These are phyloP conservation scores for Chelmon rostratus DNA, from an alignment of 2,797 vertebrate genomes.

Conservation along the genomic window DNA sequence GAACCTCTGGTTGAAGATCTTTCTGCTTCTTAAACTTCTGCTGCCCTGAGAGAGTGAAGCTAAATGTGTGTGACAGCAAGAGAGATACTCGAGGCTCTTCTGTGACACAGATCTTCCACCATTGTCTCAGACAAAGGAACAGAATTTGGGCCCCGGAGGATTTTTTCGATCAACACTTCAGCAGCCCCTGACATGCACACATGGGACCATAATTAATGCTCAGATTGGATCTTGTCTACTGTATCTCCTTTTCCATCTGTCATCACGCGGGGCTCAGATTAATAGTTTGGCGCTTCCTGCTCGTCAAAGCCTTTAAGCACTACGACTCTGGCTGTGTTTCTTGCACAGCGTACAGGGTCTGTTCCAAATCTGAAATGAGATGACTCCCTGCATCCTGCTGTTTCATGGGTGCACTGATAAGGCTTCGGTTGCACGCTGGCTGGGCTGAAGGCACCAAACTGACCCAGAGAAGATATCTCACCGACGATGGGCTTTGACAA, in stretches of 20 bases:
- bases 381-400: conserved; percentile 69
- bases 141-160: conserved; percentile 64
- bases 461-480: conserved; percentile 60
- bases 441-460: conserved; percentile 53
- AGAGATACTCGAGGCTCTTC: conserved; percentile 65
- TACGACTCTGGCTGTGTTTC: conserved; percentile 66
- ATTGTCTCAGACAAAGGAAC: conserved; percentile 65
- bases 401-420: conserved; percentile 70
- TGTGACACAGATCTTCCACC: conserved; percentile 77
- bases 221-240: conserved; percentile 80
- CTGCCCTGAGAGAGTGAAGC: conserved; percentile 30
- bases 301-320: conserved; percentile 75
- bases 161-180: conserved; percentile 62
- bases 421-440: conserved; percentile 32
- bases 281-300: conserved; percentile 79
- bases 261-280: conserved; percentile 76
- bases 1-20: conserved; percentile 13
- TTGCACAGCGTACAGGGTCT: conserved; percentile 42
- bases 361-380: conserved; percentile 75
- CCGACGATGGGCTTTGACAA: conserved; percentile 43
- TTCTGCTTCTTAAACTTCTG: conserved; percentile 26
- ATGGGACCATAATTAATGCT: conserved; percentile 77
- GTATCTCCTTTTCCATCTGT: conserved; percentile 86
- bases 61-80: conserved; percentile 45
- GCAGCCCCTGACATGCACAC: conserved; percentile 59